Percentiles rank a stretch among this genome's conserved stretches.
Evolutionary conservation across 2,113 vertebrate genomes (phyloP).

Genomic region (Tychaedon coryphoeus): DNA sequence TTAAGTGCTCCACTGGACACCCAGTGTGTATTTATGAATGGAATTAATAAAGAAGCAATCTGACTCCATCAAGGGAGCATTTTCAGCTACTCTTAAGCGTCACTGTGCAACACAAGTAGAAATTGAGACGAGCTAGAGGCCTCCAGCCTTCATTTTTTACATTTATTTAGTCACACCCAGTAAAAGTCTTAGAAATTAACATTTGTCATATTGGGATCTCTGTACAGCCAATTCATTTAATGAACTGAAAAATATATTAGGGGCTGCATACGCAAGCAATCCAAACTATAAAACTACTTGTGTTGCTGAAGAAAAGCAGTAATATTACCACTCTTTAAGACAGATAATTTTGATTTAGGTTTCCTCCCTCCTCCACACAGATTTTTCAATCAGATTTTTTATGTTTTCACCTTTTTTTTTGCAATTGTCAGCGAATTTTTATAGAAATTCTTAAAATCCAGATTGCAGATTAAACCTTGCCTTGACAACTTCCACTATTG

Average conservation of each 20-base stretch:
- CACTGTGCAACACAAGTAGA: conserved; percentile 31
- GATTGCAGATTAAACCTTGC: neutral
- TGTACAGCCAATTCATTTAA: neutral
- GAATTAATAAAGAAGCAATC: conserved; percentile 82
- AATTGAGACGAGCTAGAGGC: conserved; percentile 22
- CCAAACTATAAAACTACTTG: neutral
- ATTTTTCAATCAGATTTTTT: neutral
- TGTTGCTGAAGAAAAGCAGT: neutral
- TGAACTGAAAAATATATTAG: neutral
- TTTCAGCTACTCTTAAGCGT: conserved; percentile 42
- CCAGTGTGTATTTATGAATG: conserved; percentile 78
- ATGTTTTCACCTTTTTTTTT: neutral
- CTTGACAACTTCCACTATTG: neutral
- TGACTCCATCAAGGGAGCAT: conserved; percentile 68
- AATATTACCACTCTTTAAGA: neutral
- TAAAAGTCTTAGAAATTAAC: conserved; percentile 35
- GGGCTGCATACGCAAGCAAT: neutral
- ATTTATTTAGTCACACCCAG: conserved; percentile 42
- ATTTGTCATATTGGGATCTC: neutral
- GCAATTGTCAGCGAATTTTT: neutral
- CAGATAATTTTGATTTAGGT: neutral
- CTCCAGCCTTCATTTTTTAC: conserved; percentile 31
- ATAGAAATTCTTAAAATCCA: neutral
- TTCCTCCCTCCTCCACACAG: no score
- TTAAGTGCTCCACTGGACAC: conserved; percentile 68